Evolutionary conservation across 1,140 invertebrate species (phyloP), one percentile per base, ranked within the genome.

Genomic region (Rhizoglyphus robini): DNA sequence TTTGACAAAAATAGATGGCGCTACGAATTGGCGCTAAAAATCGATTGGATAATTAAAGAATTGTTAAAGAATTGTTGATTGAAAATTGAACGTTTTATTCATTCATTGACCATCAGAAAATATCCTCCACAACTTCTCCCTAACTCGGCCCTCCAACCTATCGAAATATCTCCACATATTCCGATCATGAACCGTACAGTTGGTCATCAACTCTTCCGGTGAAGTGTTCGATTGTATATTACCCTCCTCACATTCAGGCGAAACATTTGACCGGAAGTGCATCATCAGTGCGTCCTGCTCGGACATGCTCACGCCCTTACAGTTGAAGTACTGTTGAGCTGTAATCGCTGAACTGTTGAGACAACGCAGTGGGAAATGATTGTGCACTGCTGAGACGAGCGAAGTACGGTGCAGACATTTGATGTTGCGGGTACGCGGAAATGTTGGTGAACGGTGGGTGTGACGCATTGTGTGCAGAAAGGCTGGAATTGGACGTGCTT

Each of bases 281-380:
- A n/a, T n/a, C 1, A 34, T 34, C 15, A 18, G n/a, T 36, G 31
- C 29, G 13, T 36, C 18, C n/a, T n/a, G n/a, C 2, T n/a, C 23
- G 29, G 13, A 13, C 1, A 31, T 32, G n/a, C 1, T 2, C 2
- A 38, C 15, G 25, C 32, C 27, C 2, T 29, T 18, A 46, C 27
- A 34, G 29, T 25, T 23, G 30, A 2, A 4, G 29, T 61, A 18
- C n/a, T n/a, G n/a, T n/a, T n/a, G n/a, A n/a, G n/a, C n/a, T n/a
- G n/a, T n/a, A n/a, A n/a, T n/a, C 13, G 29, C 59, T 11, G 27
- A n/a, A 25, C 85, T 84, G 25, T 87, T 87, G 0, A 92, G 75
- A 71, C 90, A 94, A 34, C 87, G 86, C 49, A 94, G 75, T 15
- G 90, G 90, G 18, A 41, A 41, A 41, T 41, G 36, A 41, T 41